Evolutionary conservation across 2,888 invertebrate species (phyloP), one percentile per base, ranked within the genome.

Genomic region (Cyclophora punctaria): DNA sequence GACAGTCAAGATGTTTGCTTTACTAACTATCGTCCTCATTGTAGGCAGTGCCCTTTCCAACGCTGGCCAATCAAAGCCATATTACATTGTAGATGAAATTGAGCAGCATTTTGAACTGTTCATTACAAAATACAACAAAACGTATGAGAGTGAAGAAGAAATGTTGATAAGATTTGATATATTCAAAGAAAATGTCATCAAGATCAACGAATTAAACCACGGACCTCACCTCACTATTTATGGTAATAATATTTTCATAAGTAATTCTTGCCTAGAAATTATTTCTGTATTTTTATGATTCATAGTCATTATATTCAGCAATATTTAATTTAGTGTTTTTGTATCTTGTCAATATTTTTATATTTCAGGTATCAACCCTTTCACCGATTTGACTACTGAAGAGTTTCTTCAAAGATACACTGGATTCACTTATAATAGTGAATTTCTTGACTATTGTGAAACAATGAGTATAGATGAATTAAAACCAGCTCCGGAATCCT

Each of bases 101-200:
- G 48, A 47, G 35, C 0, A 41, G 35, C 41, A 41, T 4, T 52
- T 52, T 20, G 41, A 41, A 41, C 33, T 47, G 2, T 52, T 49
- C 42, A 42, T 49, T 7, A 20, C 42, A 34, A 37, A 33, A 0
- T 45, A 45, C 45, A 7, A 37, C 43, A 49, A 43, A 41, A 42
- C n/a, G 6, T 48, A 52, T n/a, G 0, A 1, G 3, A 4, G 4
- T 5, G 37, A 34, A 20, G 3, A 43, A 34, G 41, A 44, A 34
- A 34, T 3, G 2, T 4, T 5, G 5, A 44, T 20, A 5, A 44
- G 44, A 34, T 33, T 44, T 4, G 5, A 4, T 1, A 34, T 44
- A 3, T 44, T 44, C 20, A 34, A 34, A 6, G 34, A 44, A 6
- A 34, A 34, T 5, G 20, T 44, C 7, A 44, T 33, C 6, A 4